Base-by-base conservation (phyloP, 2,113 vertebrate genomes). In the Spea multiplicata region DNA sequence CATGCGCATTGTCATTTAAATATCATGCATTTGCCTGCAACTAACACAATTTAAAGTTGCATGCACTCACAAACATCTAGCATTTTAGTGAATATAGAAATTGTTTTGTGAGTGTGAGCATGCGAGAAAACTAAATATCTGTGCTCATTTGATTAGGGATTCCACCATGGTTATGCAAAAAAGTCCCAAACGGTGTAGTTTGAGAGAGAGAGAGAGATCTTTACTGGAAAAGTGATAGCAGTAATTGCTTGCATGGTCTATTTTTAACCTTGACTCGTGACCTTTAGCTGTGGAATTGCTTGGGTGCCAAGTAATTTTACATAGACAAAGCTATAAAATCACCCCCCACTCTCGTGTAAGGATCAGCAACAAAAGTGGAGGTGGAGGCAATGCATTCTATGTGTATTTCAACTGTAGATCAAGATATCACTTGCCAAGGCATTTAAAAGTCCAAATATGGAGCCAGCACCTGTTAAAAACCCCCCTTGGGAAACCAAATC, bases 251-350 rank as follows among this genome's bases (percentile, higher is more conserved):
- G n/a, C 50, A 48, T 57, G 50, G 44, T 79, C 77, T 73, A 73
- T 73, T 80, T 73, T 72, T 57, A 80, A 59, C 50, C 48, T 73
- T 73, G 71, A 80, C 77, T 73, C 16, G 17, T 80, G 77, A 80
- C 77, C 77, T 80, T 80, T 68, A 71, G 57, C 50, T 73, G 57
- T 59, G 59, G 46, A 73, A 73, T 67, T 73, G 71, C 67, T 66
- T 50, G 53, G 44, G 64, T 80, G 77, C 77, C 77, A 80, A 68
- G 49, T 68, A 50, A 50, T 73, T 80, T 80, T 71, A 67, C 52
- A 73, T 73, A 71, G 72, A 80, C 77, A 80, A 80, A 80, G 77
- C 77, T 73, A 80, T 73, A 80, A 80, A 73, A 80, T 73, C 59
- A 59, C 55, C 44, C 64, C 77, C 70, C 71, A 73, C 64, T 80